phyloP scores from a whole-genome alignment of 2,797 vertebrate genomes.

The Poecilia picta region DNA sequence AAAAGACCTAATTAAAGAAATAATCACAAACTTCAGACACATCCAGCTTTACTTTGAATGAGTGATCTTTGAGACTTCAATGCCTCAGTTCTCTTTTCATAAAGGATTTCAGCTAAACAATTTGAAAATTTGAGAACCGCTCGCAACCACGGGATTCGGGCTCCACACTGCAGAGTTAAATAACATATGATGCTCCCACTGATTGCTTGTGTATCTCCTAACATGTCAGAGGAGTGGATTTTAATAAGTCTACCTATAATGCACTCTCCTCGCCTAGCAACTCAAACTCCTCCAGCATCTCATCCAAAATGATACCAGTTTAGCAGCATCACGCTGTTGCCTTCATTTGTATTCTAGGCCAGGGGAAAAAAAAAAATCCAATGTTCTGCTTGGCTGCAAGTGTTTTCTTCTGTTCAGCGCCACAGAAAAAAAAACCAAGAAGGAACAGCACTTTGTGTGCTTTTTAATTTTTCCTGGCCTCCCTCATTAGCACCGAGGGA shows the following conservation, averaged over 20 bases:
- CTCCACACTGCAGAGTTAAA: background rate
- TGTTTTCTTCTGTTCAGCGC: constrained; percentile 44
- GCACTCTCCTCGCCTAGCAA: background rate
- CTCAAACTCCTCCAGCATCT: constrained; percentile 26
- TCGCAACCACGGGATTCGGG: background rate
- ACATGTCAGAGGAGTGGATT: background rate
- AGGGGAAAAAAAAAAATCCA: constrained; percentile 34
- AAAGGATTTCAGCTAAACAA: background rate
- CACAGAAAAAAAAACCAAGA: constrained; percentile 16
- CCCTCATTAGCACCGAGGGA: constrained; percentile 64
- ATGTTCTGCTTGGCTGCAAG: constrained; percentile 43
- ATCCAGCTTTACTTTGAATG: background rate
- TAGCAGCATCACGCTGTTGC: constrained; percentile 27
- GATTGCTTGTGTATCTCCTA: background rate
- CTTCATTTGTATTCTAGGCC: constrained; percentile 57
- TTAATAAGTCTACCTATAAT: background rate
- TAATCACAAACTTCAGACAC: background rate
- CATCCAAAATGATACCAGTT: constrained; percentile 34
- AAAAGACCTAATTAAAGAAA: background rate
- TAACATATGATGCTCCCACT: background rate
- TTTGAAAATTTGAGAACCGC: background rate
- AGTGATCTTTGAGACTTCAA: background rate
- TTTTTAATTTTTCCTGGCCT: constrained; percentile 65
- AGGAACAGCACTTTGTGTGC: constrained; percentile 51
- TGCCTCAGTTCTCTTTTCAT: background rate